phyloP scores from a whole-genome alignment of 2,797 vertebrate genomes.

The Artibeus lituratus region DNA sequence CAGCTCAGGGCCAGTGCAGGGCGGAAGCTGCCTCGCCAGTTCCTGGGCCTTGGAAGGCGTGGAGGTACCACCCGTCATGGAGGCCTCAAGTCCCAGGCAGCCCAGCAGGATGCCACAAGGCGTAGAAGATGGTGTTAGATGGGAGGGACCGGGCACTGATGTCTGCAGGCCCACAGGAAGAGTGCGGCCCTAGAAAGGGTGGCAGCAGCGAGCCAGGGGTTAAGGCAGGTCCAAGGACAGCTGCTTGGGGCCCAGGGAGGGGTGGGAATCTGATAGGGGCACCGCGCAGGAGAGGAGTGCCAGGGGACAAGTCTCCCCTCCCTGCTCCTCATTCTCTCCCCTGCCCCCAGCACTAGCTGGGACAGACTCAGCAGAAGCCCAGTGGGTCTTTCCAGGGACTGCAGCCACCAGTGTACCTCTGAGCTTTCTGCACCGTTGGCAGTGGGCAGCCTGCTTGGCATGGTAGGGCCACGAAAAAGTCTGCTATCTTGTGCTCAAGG shows the following conservation, averaged over 20 bases:
- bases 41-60: background rate
- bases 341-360: background rate
- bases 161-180: background rate
- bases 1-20: background rate
- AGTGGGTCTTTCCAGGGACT: background rate
- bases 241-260: conserved; percentile 73
- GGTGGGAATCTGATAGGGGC: conserved; percentile 70
- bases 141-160: background rate
- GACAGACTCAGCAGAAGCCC: background rate
- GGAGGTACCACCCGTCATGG: background rate
- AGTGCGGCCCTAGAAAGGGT: conserved; percentile 25
- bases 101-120: background rate
- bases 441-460: background rate
- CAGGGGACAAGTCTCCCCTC: conserved; percentile 41
- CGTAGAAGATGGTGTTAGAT: background rate
- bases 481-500: background rate
- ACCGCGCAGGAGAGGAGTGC: conserved; percentile 47
- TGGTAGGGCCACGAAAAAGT: background rate
- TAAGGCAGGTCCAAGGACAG: conserved; percentile 71
- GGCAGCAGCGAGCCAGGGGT: conserved; percentile 30
- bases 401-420: background rate
- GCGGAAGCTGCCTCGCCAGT: background rate
- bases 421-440: background rate
- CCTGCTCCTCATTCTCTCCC: conserved; percentile 19
- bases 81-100: background rate